Conservation (phyloP, 2,113 vertebrate species). For the Pituophis catenifer region DNA sequence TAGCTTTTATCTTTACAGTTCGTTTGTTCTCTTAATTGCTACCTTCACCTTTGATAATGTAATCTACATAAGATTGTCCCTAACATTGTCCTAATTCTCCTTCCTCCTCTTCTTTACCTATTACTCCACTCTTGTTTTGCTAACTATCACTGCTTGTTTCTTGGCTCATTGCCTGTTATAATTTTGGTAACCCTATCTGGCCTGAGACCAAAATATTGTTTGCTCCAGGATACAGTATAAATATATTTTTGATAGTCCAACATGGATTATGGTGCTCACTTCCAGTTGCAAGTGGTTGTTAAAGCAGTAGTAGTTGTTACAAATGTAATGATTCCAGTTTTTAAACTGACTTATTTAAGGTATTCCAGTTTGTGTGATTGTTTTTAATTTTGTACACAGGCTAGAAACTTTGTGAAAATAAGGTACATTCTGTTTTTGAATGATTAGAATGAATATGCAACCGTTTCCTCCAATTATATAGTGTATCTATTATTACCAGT, state of each 20-base stretch:
- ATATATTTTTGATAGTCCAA: neutral
- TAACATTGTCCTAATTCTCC: neutral
- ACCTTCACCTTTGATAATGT: neutral
- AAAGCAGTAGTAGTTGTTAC: neutral
- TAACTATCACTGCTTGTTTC: neutral
- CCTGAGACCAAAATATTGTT: neutral
- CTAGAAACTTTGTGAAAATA: neutral
- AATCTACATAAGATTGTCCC: neutral
- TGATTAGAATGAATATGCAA: neutral
- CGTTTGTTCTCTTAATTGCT: neutral
- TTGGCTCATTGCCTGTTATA: neutral
- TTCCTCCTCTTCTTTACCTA: neutral
- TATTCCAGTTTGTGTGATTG: neutral
- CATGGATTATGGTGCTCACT: neutral
- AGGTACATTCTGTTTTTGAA: neutral
- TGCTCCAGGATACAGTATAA: neutral
- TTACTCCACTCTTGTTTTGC: neutral
- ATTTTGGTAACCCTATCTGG: neutral
- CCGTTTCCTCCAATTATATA: neutral
- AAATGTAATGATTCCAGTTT: neutral
- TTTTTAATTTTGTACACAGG: neutral
- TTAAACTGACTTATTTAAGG: neutral
- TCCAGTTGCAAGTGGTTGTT: neutral
- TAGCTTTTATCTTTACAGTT: neutral
- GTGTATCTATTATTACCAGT: neutral